Base-by-base conservation (phyloP, 2,113 vertebrate genomes). In the Carettochelys insculpta region DNA sequence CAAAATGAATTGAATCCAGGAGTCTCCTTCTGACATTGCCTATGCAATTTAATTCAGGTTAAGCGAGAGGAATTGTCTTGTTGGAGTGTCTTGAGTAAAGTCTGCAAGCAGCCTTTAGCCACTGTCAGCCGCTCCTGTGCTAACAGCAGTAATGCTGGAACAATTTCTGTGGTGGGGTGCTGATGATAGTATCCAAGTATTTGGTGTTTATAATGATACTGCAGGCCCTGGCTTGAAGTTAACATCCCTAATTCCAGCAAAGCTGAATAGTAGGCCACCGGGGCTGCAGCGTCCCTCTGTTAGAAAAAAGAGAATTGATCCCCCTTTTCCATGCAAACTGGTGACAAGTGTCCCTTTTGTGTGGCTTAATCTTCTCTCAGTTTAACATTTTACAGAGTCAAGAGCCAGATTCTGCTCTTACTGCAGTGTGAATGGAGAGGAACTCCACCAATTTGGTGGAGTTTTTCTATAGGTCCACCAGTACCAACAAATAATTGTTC, bases 381-480 rank as follows among this genome's bases (percentile, higher is more conserved):
- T 58, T 68, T 71, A 43, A 10, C 88, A n/a, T 54, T 84, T 43
- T 53, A 10, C 52, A 89, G 24, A n/a, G 82, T 87, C 11, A 20
- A 84, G 79, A 80, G 31, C 38, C 81, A 84, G 31, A 73, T 92
- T 88, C 88, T 93, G 43, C 75, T 86, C 80, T 83, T 92, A 11
- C 24, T 71, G 53, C 48, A 38, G 11, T 38, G 52, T 87, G 50
- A 86, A 80, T 89, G 27, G 29, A 61, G 58, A 61, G 58, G 58
- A n/a, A n/a, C 16, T 17, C 34, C 91, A 73, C 82, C 82, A 85
- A 65, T 84, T 90, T 48, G 29, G 45, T 90, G 76, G 77, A 88
- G 65, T 92, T 93, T 38, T 43, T 95, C 90, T 94, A 81, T 90
- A 94, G 4, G 9, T n/a, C n/a, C 14, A 54, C 53, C 22, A 65